Base-by-base conservation (phyloP, 2,888 invertebrate genomes). In the Ectemnius cavifrons region DNA sequence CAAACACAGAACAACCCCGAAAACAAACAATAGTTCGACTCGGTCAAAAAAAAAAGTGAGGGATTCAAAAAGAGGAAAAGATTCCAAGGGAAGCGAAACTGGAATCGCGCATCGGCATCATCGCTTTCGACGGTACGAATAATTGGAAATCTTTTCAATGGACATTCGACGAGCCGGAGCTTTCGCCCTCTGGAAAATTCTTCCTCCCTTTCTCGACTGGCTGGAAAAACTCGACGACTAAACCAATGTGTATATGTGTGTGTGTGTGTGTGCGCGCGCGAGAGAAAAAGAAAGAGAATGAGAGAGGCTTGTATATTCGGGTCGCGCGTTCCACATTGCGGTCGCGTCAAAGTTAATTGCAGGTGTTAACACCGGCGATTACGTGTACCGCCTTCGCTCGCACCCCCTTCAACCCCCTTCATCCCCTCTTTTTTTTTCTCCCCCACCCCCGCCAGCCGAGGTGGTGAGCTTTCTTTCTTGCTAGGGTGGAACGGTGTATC, bases 361-460 rank as follows among this genome's bases (percentile, higher is more conserved):
- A 84, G 85, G 83, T 84, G 84, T 84, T 84, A 83, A 85, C 81
- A 37, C 37, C 37, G 80, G 78, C 76, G 83, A 85, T 85, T 85
- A 83, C 74, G 70, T 37, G 69, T 52, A 37, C 13, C 69, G 47
- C 14, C 49, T 68, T 28, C 47, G 28, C 27, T 18, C 52, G 5
- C 27, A 4, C 20, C 20, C 20, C 20, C 20, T 20, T 20, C 20
- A 20, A 23, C 23, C 23, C 23, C 23, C 23, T 3, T 3, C 57
- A 0, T 57, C 65, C 56, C 49, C 67, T 77, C 52, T 47, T 47
- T 6, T 13, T 16, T 58, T 47, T 37, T 46, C 57, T 18, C 56
- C 57, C 27, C 56, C 28, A 13, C 18, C 18, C 46, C n/a, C 14
- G 8, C 13, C 68, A 28, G 37, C 46, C 8, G n/a, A 14, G 14